A percentile compares a stretch with the other conserved stretches of the same genome.
Conservation (phyloP, 2,797 vertebrate species). For the Tympanoctomys barrerae region DNA sequence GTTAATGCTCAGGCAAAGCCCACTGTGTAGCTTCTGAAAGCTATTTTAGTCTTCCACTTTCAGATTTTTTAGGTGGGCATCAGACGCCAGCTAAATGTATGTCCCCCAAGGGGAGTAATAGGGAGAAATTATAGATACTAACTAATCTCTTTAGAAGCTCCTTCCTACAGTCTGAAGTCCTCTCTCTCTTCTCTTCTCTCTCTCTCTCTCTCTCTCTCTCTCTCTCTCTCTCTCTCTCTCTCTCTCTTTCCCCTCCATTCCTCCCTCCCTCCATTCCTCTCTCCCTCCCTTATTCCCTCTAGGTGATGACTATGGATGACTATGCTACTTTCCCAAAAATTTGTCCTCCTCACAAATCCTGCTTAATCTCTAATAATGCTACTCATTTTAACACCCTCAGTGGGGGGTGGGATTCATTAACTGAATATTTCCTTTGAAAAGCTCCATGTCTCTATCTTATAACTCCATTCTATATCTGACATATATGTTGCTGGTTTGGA, state of each 20-base stretch:
- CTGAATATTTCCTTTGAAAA: constrained; percentile 55
- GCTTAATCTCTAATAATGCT: background rate
- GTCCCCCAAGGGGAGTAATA: background rate
- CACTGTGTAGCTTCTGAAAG: background rate
- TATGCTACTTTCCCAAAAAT: constrained; percentile 31
- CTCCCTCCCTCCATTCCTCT: no score
- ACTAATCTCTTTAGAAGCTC: background rate
- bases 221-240: no score
- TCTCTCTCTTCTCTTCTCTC: background rate
- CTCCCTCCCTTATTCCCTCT: background rate
- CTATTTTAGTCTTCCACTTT: background rate
- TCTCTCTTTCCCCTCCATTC: no score
- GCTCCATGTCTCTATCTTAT: background rate
- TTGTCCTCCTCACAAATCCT: background rate
- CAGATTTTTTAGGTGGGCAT: background rate
- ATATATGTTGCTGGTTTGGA: constrained; percentile 5
- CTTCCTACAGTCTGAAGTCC: background rate
- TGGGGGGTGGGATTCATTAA: background rate
- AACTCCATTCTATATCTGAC: constrained; percentile 10
- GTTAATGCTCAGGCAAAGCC: background rate
- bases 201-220: background rate
- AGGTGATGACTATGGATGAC: background rate
- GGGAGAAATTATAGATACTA: background rate
- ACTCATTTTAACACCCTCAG: background rate
- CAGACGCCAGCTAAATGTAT: background rate